A percentile compares a stretch with the other conserved stretches of the same genome.
Conservation (phyloP, 37 sponge, comb jelly and placozoan genomes). For the Halisarca cf. caerulea region DNA sequence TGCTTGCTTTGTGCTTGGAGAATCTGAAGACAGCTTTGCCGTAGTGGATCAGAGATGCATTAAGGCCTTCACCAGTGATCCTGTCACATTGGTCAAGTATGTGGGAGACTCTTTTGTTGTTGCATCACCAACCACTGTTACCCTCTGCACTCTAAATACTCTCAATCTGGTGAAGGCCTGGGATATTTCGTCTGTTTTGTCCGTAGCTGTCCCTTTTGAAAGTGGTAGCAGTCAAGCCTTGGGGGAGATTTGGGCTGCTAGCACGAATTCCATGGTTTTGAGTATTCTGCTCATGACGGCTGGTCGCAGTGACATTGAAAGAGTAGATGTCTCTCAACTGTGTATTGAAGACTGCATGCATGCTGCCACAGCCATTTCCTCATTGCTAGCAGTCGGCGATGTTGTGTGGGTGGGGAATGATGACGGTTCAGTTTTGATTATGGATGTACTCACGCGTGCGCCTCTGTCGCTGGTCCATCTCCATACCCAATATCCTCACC, state of each 20-base stretch:
- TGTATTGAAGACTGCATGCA: not conserved
- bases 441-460: not conserved
- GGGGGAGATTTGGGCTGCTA: not conserved
- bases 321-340: not conserved
- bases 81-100: not conserved
- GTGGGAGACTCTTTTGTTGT: not conserved
- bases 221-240: not conserved
- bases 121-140: not conserved
- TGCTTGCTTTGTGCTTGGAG: not conserved
- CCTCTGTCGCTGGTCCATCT: not conserved
- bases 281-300: not conserved
- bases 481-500: not conserved
- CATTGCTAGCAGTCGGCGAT: slow-evolving; percentile 2
- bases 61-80: not conserved
- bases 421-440: not conserved
- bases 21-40: not conserved
- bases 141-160: not conserved
- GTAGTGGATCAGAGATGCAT: not conserved
- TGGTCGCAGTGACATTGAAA: too few species aligned
- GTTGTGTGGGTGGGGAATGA: slow-evolving; percentile 3
- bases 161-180: not conserved
- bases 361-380: not conserved
- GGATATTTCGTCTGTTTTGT: not conserved
- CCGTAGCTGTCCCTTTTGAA: not conserved
- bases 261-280: not conserved